Conservation (phyloP, 2,113 vertebrate genomes). For the Loxodonta africana region DNA sequence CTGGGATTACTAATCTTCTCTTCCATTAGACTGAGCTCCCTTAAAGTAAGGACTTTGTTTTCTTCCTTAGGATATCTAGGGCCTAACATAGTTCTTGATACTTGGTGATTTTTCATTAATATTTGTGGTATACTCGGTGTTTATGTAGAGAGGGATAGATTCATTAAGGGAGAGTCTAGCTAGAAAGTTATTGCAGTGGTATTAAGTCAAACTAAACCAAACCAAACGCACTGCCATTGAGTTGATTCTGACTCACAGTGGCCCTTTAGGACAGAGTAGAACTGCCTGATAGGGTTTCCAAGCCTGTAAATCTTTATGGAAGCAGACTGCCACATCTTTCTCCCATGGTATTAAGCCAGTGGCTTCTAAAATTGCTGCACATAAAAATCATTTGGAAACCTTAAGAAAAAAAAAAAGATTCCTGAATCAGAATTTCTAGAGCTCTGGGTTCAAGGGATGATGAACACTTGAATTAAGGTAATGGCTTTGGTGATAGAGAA, state of each 20-base stretch:
- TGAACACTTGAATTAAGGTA: slow-evolving; percentile 37
- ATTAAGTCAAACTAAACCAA: no score
- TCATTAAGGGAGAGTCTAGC: background rate
- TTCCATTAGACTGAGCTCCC: background rate
- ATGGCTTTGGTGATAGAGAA: background rate
- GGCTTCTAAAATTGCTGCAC: background rate
- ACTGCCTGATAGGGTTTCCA: no score
- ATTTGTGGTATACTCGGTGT: slow-evolving; percentile 1
- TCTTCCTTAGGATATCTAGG: background rate
- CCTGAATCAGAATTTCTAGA: slow-evolving; percentile 3
- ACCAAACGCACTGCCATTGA: no score
- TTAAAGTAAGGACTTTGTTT: slow-evolving; percentile 32
- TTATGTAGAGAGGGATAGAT: background rate
- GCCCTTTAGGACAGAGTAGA: no score
- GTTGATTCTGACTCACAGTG: no score
- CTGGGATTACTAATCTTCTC: background rate
- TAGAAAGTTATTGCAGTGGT: background rate
- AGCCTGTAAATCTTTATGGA: no score
- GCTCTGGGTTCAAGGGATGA: background rate
- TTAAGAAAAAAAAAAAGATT: background rate
- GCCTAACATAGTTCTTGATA: background rate
- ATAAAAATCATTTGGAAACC: slow-evolving; percentile 38
- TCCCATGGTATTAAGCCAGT: no score
- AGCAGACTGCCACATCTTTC: no score
- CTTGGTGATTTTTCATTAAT: slow-evolving; percentile 11